Base-by-base conservation (phyloP, 2,113 vertebrate species). In the Chaenocephalus aceratus region DNA sequence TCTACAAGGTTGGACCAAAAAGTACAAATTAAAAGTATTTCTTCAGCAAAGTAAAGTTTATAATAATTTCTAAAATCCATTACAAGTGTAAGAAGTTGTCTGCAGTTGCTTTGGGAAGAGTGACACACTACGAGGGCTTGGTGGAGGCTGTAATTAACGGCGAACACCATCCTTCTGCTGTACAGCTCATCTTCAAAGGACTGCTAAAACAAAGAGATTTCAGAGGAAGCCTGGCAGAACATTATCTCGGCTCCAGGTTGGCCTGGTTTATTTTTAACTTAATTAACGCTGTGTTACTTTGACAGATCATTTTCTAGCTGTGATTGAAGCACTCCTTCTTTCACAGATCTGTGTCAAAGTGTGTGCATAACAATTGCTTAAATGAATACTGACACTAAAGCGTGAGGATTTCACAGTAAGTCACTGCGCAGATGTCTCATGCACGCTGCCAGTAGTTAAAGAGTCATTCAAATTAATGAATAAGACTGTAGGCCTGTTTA, bases 121-220 rank as follows among this genome's bases (percentile, higher is more conserved):
- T 57, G 66, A 10, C 57, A 46, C 54, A 72, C 61, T 62, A 10
- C 49, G 11, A 57, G 62, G 48, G 52, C 60, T 68, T 44, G 21
- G 49, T 60, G 67, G 61, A 51, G 13, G 64, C 36, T 48, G n/a
- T 61, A 71, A 80, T 77, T 73, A 77, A 44, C 53, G 0, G 6
- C 46, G n/a, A 21, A 6, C 54, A 80, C 36, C 51, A 26, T n/a
- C 30, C 21, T 13, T 44, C 26, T 51, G 60, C 18, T 53, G 56
- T 52, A 23, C n/a, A 1, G 12, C 46, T 70, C 59, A 48, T 66
- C 66, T 71, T 61, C 71, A 75, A 75, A 75, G 54, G 36, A 21
- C 6, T 3, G 18, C 4, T 46, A 30, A 53, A 59, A 68, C 46
- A 79, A 21, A 67, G 10, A 64, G 23, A 34, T 74, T 83, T 67